Evolutionary conservation across 37 sponge, comb jelly and placozoan genomes (phyloP).

Genomic region (Cladorhizidae sp.): DNA sequence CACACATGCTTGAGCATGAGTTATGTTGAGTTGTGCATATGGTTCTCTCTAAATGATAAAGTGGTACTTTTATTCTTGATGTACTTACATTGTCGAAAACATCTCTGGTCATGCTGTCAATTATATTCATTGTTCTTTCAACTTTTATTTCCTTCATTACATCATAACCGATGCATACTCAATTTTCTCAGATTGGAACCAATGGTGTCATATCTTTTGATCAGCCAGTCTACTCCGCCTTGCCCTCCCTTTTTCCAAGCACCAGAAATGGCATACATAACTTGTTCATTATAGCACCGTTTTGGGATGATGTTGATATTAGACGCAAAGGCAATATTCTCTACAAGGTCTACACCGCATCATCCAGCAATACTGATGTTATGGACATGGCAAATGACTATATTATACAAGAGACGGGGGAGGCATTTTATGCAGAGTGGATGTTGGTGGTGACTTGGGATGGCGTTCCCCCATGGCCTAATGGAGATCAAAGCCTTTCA

Average conservation of each 20-base stretch:
- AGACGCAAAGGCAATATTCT: conserved; percentile 34
- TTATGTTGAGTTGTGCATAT: too few species aligned
- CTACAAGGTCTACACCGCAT: conserved; percentile 26
- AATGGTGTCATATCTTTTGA: conserved; percentile 53
- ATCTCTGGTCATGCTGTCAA: too few species aligned
- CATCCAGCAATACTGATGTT: neutral
- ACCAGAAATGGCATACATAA: neutral
- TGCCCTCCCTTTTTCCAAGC: conserved; percentile 6
- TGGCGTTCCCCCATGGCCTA: conserved; percentile 65
- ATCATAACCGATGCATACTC: neutral
- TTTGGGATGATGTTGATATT: conserved; percentile 66
- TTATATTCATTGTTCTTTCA: neutral
- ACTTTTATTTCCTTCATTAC: neutral
- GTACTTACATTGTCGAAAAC: too few species aligned
- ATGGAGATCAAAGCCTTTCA: conserved; percentile 4
- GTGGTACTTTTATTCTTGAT: too few species aligned
- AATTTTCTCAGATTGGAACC: conserved; percentile 42
- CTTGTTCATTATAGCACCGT: conserved; percentile 53
- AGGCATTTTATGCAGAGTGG: conserved; percentile 36
- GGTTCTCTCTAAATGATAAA: too few species aligned
- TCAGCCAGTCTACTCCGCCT: conserved; percentile 11
- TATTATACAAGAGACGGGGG: neutral
- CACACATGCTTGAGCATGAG: too few species aligned
- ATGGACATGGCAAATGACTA: conserved; percentile 30
- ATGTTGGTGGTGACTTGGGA: conserved; percentile 59